Percentiles rank a stretch among this genome's conserved stretches.
Evolutionary conservation across 2,113 vertebrate genomes (phyloP).

Genomic region (Lonchura striata): DNA sequence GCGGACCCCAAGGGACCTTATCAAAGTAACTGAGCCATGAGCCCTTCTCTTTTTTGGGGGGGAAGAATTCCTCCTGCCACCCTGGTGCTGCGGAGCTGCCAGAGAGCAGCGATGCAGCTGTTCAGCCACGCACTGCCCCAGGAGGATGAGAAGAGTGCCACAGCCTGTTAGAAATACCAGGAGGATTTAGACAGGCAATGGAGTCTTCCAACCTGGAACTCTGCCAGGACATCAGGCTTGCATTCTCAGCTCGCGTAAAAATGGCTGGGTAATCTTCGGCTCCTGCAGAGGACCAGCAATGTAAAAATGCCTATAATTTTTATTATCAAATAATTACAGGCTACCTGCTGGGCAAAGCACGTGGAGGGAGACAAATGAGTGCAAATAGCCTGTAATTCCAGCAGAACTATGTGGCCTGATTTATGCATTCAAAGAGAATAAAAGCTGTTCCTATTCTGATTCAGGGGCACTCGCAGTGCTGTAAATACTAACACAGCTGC

Average conservation of each 20-base stretch:
- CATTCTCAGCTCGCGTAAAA: slow-evolving; percentile 6
- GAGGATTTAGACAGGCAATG: background rate
- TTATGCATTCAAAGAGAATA: background rate
- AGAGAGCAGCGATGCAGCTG: background rate
- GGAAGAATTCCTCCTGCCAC: background rate
- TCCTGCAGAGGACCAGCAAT: slow-evolving; percentile 44
- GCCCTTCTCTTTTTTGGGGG: background rate
- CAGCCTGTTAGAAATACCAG: background rate
- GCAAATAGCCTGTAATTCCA: slow-evolving; percentile 42
- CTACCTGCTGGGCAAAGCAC: slow-evolving; percentile 53
- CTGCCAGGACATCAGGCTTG: slow-evolving; percentile 45
- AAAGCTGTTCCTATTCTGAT: slow-evolving; percentile 25
- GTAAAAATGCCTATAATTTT: slow-evolving; percentile 54
- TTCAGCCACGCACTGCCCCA: rapidly evolving
- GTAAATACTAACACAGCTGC: slow-evolving; percentile 60
- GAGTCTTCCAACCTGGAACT: slow-evolving; percentile 33
- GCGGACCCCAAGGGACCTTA: background rate
- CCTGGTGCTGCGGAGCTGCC: background rate
- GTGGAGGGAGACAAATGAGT: slow-evolving; percentile 31
- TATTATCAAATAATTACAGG: slow-evolving; percentile 60
- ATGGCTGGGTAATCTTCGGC: slow-evolving; percentile 45
- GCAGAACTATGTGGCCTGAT: slow-evolving; percentile 4
- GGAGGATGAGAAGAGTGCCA: slow-evolving; percentile 11
- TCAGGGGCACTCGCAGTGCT: background rate
- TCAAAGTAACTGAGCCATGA: background rate